Evolutionary conservation across 2,113 vertebrate genomes (phyloP).

Genomic region (Calonectris borealis): DNA sequence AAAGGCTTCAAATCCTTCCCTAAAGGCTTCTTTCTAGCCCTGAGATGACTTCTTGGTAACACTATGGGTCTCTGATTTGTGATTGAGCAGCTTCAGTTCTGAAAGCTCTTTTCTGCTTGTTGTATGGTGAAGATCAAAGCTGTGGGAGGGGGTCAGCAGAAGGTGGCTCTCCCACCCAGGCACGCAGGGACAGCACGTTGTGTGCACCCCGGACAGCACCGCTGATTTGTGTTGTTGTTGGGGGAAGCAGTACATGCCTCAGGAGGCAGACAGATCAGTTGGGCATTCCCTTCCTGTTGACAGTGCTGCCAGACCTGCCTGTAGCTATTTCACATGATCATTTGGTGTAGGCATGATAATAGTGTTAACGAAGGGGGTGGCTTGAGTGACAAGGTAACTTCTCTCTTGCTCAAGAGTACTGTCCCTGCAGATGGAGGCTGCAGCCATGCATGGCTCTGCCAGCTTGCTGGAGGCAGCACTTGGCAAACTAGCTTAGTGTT

Average conservation of each 20-base stretch:
- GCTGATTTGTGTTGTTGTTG: fast-evolving
- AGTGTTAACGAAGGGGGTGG: neutral
- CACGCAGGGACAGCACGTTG: fast-evolving
- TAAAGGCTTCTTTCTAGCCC: neutral
- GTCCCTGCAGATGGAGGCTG: neutral
- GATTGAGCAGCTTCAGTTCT: neutral
- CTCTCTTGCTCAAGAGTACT: neutral
- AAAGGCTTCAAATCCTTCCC: neutral
- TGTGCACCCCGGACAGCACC: fast-evolving
- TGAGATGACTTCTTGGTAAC: neutral
- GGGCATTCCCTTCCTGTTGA: constrained; percentile 17
- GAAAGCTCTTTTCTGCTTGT: neutral
- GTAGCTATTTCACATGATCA: neutral
- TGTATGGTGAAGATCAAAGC: neutral
- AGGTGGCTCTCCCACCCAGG: neutral
- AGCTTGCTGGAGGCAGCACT: neutral
- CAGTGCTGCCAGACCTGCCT: neutral
- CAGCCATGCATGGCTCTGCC: neutral
- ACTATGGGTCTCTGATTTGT: fast-evolving
- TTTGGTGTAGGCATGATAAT: neutral
- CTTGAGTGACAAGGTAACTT: neutral
- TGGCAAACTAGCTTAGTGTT: neutral
- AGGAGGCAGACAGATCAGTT: neutral
- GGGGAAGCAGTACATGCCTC: fast-evolving
- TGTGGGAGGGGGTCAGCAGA: fast-evolving